These are phyloP conservation scores for Thelaira solivaga DNA, from an alignment of 2,888 invertebrate species.

Conservation along the genomic window DNA sequence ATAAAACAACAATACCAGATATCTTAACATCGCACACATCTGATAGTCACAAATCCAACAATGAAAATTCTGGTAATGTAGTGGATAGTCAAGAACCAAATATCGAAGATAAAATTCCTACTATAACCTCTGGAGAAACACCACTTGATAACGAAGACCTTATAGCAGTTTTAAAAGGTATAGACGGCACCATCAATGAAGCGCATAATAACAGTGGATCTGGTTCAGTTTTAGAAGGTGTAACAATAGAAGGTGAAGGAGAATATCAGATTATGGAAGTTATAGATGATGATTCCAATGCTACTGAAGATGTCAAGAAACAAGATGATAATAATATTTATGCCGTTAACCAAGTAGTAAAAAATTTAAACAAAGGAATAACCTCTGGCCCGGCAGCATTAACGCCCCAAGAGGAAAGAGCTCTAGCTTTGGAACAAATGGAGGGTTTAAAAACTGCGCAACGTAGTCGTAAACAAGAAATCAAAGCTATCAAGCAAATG, in stretches of 20 bases:
- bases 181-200: slow-evolving; percentile 77
- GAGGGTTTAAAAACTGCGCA: slow-evolving; percentile 66
- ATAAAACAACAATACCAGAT: not conserved
- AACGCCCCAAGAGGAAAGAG: slow-evolving; percentile 70
- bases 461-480: slow-evolving; percentile 68
- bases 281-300: slow-evolving; percentile 66
- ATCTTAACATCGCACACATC: not conserved
- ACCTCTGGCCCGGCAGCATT: slow-evolving; percentile 30
- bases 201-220: slow-evolving; percentile 1
- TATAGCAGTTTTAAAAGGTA: slow-evolving; percentile 79
- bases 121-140: slow-evolving; percentile 30
- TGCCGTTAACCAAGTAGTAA: not conserved
- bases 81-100: not conserved
- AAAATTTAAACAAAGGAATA: slow-evolving; percentile 23
- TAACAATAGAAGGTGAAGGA: slow-evolving; percentile 75
- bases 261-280: slow-evolving; percentile 75
- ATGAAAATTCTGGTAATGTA: not conserved
- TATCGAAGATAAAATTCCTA: slow-evolving; percentile 14
- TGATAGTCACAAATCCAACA: not conserved
- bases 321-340: not conserved
- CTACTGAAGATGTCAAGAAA: slow-evolving; percentile 16
- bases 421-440: slow-evolving; percentile 75
- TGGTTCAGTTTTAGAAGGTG: slow-evolving; percentile 66
- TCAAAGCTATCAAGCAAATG: slow-evolving; percentile 60
- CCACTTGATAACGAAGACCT: slow-evolving; percentile 73